Base-by-base conservation (phyloP, 2,888 invertebrate genomes). In the Euzophera pinguis region DNA sequence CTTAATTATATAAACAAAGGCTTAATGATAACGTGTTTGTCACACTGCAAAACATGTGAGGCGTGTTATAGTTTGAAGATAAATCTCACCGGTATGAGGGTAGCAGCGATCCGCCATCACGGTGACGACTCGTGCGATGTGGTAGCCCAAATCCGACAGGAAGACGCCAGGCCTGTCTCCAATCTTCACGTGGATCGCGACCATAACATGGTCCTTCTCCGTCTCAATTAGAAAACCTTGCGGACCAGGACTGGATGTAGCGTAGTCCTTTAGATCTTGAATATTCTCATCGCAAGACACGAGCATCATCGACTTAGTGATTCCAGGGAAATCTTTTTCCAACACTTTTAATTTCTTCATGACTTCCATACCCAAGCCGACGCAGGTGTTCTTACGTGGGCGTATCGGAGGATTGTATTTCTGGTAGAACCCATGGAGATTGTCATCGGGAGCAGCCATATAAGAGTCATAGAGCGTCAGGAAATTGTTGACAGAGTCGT, bases 201-300 rank as follows among this genome's bases (percentile, higher is more conserved):
- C 92, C 82, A 97, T 91, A 10, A 96, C 96, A 81, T 97, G 97
- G 74, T 97, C 97, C 77, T 97, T 97, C 81, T 96, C 97, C 1
- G 95, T 93, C 62, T 93, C 93, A 55, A 92, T 91, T 48, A 93
- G 84, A 57, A 93, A 92, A 3, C 89, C 84, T 59, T 92, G 92
- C 10, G 92, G 90, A 41, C 92, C 92, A 38, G 92, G 92, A 63
- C 91, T 91, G 47, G 92, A 91, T 17, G 92, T 92, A 1, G 93
- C 89, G 63, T 94, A 94, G 59, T 93, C 92, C 42, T 83, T 74
- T 50, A 93, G 78, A 56, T 92, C 91, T 62, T 92, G 92, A 45
- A 94, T 93, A 67, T 95, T 95, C 90, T 98, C 98, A 79, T 98
- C 97, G 70, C 97, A 98, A 1, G 97, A 97, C 47, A 95, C 97